Evolutionary conservation across 2,888 invertebrate genomes (phyloP).

Genomic region (Lapara coniferarum): DNA sequence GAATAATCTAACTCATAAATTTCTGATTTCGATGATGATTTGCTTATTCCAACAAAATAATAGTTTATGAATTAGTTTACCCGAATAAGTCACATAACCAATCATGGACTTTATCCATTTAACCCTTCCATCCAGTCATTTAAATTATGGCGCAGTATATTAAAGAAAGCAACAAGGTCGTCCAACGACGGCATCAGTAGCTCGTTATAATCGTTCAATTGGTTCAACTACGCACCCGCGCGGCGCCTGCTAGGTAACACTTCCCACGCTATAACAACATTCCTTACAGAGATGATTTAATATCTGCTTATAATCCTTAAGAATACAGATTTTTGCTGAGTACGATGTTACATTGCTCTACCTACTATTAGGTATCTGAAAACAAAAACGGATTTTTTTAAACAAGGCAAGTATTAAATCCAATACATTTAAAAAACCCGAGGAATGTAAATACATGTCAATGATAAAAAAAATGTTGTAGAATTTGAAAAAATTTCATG

Average conservation of each 20-base stretch:
- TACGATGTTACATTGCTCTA: background rate
- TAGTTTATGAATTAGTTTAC: background rate
- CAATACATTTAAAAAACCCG: too few relatives aligned
- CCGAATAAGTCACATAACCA: background rate
- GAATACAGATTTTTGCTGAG: background rate
- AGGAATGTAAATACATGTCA: too few relatives aligned
- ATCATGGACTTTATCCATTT: constrained; percentile 31
- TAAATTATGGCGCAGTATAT: constrained; percentile 50
- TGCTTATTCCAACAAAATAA: too few relatives aligned
- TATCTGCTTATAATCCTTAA: constrained; percentile 19
- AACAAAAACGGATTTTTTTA: too few relatives aligned
- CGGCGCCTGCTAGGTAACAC: constrained; percentile 53
- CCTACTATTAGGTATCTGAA: too few relatives aligned
- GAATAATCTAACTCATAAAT: too few relatives aligned
- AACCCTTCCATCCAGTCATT: constrained; percentile 29
- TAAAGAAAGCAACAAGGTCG: constrained; percentile 55
- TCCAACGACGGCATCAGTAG: constrained; percentile 12
- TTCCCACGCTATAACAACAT: constrained; percentile 68
- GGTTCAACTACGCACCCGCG: constrained; percentile 62
- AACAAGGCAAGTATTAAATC: too few relatives aligned
- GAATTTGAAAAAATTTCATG: too few relatives aligned
- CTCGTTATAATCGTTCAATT: constrained; percentile 56
- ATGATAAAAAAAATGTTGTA: too few relatives aligned
- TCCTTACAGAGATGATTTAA: constrained; percentile 39
- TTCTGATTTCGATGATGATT: too few relatives aligned